Base-by-base conservation (phyloP, 2,797 vertebrate genomes). In the Manis javanica region DNA sequence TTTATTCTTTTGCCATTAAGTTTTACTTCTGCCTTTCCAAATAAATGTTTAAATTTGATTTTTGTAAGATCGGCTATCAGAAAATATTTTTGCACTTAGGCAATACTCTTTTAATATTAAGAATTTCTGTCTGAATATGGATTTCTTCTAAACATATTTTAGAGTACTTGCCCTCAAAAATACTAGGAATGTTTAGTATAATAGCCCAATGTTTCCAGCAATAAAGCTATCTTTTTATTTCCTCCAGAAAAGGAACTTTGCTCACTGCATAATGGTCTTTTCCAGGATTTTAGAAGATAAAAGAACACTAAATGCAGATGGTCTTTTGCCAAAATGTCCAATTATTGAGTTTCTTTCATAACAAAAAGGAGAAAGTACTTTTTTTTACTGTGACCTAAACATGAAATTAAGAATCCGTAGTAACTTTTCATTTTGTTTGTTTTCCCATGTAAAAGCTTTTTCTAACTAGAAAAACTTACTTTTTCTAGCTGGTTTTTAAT, bases 211-310 rank as follows among this genome's bases (percentile, higher is more conserved):
- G 98, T 99, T 98, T 42, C 57, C 94, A 39, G 24, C 96, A 72
- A 99, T 97, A 98, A 98, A 98, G 98, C 98, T 88, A 95, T 31
- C 92, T 98, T 98, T 98, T 98, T 98, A 39, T 98, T 97, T 79
- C 95, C 72, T 86, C 92, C 94, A 98, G 97, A 96, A 98, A 98
- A 98, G 97, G 93, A 31, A 63, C 97, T 98, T 98, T 97, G 75
- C 97, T 97, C 87, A 85, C 53, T 94, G 64, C 74, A 85, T 97
- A 94, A 96, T 86, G 24, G 64, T 96, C 95, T 96, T 96, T 96
- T 94, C 93, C 63, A 91, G 94, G 68, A 85, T 55, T 42, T 16
- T 29, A 55, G 90, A 64, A 96, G 96, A 19, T 5, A 84, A 87
- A 95, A 75, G 11, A 64, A 92, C 91, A 93, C 88, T 55, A 92